Percentiles rank a stretch among this genome's conserved stretches.
Evolutionary conservation across 2,113 vertebrate species (phyloP).

Genomic region (Apaloderma vittatum): DNA sequence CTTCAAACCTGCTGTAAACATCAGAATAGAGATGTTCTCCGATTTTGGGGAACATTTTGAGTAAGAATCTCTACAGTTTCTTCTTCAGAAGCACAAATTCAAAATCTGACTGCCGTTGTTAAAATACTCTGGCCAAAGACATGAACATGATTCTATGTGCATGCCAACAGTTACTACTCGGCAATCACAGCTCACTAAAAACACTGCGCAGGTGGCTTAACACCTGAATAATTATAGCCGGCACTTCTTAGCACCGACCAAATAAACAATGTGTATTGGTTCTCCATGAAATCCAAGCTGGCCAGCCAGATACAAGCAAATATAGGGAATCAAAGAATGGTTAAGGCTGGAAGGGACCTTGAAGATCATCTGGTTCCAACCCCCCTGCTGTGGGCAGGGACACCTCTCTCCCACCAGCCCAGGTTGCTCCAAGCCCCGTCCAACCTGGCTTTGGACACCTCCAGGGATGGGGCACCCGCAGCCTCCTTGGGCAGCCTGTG

Average conservation of each 20-base stretch:
- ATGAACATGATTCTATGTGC: not conserved
- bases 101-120: not conserved
- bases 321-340: not conserved
- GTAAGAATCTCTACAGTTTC: not conserved
- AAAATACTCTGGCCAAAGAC: not conserved
- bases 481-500: too few species aligned
- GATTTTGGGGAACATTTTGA: not conserved
- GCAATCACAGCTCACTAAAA: not conserved
- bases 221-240: not conserved
- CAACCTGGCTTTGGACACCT: too few species aligned
- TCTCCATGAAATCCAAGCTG: not conserved
- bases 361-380: too few species aligned
- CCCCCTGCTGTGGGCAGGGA: too few species aligned
- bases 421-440: too few species aligned
- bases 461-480: too few species aligned
- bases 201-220: not conserved
- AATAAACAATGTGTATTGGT: not conserved
- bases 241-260: not conserved
- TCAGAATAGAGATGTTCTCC: not conserved
- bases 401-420: too few species aligned
- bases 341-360: not conserved
- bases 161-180: not conserved
- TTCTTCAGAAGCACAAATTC: not conserved
- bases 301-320: not conserved
- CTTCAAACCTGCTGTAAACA: not conserved